Evolutionary conservation across 2,888 invertebrate species (phyloP).

Genomic region (Steinernema scapterisci): DNA sequence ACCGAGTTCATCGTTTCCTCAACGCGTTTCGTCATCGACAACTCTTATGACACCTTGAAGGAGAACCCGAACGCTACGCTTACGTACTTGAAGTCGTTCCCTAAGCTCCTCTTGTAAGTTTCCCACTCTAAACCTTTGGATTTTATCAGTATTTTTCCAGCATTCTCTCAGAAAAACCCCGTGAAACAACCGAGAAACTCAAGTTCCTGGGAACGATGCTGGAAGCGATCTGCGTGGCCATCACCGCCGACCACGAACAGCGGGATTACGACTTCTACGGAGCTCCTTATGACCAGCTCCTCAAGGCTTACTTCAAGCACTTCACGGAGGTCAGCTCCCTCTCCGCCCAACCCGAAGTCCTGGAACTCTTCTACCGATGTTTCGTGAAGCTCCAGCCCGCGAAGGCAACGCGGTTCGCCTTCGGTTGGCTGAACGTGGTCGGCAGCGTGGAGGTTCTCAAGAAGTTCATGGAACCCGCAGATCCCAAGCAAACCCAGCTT

Average conservation of each 20-base stretch:
- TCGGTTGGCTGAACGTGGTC: conserved; percentile 93
- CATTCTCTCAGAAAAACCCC: too few relatives aligned
- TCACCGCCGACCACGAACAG: not conserved
- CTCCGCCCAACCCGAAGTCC: not conserved
- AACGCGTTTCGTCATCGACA: conserved; percentile 10
- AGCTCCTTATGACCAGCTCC: not conserved
- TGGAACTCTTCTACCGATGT: not conserved
- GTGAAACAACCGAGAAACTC: not conserved
- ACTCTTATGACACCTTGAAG: not conserved
- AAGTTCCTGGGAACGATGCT: not conserved
- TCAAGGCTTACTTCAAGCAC: conserved; percentile 5
- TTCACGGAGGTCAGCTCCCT: not conserved
- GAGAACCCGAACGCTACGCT: not conserved
- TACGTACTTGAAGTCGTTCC: not conserved
- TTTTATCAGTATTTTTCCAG: not conserved
- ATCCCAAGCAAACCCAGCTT: conserved; percentile 68
- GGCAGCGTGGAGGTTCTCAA: conserved; percentile 88
- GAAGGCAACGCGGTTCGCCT: conserved; percentile 76
- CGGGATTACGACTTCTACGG: conserved; percentile 23
- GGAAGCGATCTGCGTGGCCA: not conserved
- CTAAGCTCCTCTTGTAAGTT: not conserved
- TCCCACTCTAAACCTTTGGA: not conserved
- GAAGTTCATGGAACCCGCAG: conserved; percentile 72
- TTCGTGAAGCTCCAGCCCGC: not conserved
- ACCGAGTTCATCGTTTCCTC: not conserved